phyloP scores from a whole-genome alignment of 2,797 vertebrate genomes.

The Chelmon rostratus region DNA sequence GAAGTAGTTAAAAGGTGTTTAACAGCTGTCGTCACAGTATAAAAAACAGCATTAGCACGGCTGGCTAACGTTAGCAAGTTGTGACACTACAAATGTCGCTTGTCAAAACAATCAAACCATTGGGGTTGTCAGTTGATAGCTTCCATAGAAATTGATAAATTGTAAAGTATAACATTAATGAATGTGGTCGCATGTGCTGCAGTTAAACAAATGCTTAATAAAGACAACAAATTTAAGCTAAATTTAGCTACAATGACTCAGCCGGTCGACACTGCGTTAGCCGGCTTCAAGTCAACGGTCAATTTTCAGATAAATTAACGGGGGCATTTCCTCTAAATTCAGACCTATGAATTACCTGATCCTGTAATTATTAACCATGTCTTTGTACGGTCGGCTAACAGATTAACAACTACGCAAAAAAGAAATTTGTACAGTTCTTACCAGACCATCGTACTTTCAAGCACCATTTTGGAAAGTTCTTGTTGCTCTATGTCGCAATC shows the following conservation, averaged over 20 bases:
- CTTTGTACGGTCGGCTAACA: not conserved
- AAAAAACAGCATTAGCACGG: conserved; percentile 41
- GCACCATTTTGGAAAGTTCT: conserved; percentile 93
- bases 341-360: not conserved
- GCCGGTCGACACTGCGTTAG: conserved; percentile 60
- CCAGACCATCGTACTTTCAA: conserved; percentile 99
- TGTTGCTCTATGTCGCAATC: conserved; percentile 64
- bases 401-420: not conserved
- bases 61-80: conserved; percentile 60
- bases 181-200: rapidly evolving
- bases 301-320: not conserved
- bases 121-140: not conserved
- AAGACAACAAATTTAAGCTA: conserved; percentile 10
- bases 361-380: rapidly evolving
- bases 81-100: not conserved
- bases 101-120: not conserved
- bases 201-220: not conserved
- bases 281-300: conserved; percentile 34
- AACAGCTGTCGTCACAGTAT: not conserved
- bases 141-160: not conserved
- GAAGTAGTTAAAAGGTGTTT: no score
- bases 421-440: conserved; percentile 81
- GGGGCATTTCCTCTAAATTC: not conserved
- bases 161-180: rapidly evolving
- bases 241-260: conserved; percentile 80